Base-by-base conservation (phyloP, 2,113 vertebrate species). In the Choloepus hoffmanni region DNA sequence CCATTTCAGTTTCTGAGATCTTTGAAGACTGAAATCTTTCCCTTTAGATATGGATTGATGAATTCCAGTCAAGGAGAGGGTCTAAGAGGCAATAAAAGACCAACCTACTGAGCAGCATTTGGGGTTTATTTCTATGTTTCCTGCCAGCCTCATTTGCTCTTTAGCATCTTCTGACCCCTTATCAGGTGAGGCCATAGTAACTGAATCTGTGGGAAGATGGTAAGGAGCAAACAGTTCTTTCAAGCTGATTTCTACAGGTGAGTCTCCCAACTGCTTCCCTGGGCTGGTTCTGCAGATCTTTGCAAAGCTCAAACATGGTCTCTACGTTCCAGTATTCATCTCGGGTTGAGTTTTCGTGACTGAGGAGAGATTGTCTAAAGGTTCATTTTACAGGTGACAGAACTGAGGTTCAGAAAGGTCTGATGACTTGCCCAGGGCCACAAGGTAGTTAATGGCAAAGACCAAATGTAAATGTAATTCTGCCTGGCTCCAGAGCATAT, bases 271-370 rank as follows among this genome's bases (percentile, higher is more conserved):
- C 19, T 19, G 62, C 26, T 33, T 67, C 76, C 67, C 30, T 16
- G 63, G 3, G 12, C 26, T 45, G 16, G 28, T 26, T 45, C 40
- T 26, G 30, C 2, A 30, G 50, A 28, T 8, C 15, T 36, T 43
- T 3, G 0, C 23, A 23, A 58, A 74, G n/a, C 0, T 40, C 60
- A 53, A 36, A 36, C 7, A 9, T 6, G 24, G 76, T 45, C 50
- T 92, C 36, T 24, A 23, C 28, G 2, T 53, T 63, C 43, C 21
- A 4, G 21, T 62, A 19, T 96, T 97, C 94, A 94, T 92, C 97
- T 97, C 78, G 1, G 3, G 55, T 90, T 98, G 85, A 95, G 95
- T 97, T 95, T 92, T 90, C 86, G 97, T 92, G 83, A 70, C 84
- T 89, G 68, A 95, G 58, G 96, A 92, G 96, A 91, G 30, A 77